phyloP scores from a whole-genome alignment of 2,113 vertebrate species.

The Xenopus laevis region DNA sequence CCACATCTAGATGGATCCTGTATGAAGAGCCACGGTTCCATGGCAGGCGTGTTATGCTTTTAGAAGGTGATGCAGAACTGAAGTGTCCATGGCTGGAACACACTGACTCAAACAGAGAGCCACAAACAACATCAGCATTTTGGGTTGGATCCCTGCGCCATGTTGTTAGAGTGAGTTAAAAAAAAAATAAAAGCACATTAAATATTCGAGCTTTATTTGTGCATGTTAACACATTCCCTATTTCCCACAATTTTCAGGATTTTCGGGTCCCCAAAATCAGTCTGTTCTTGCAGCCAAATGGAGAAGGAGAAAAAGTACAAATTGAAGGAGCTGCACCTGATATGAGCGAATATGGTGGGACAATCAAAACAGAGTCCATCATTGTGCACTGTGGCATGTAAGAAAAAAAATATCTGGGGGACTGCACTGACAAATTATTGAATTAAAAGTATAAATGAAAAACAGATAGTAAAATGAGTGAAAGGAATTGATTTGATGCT shows the following conservation, averaged over 20 bases:
- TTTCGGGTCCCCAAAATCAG: constrained; percentile 81
- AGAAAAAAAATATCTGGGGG: constrained; percentile 51
- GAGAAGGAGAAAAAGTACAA: constrained; percentile 72
- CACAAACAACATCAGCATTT: constrained; percentile 28
- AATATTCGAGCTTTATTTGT: background rate
- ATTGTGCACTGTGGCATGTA: constrained; percentile 87
- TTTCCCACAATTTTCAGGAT: constrained; percentile 62
- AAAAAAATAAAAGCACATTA: background rate
- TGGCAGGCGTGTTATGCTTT: constrained; percentile 81
- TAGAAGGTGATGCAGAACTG: constrained; percentile 83
- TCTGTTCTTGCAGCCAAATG: constrained; percentile 80
- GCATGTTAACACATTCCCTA: background rate
- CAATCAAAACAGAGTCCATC: constrained; percentile 79
- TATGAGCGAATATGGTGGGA: constrained; percentile 64
- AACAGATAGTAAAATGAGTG: too few relatives aligned
- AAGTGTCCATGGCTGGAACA: constrained; percentile 53
- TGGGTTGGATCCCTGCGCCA: constrained; percentile 81
- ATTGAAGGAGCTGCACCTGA: constrained; percentile 79
- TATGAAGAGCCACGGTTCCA: constrained; percentile 84
- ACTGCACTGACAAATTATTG: background rate
- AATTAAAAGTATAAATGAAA: background rate
- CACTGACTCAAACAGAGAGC: constrained; percentile 14
- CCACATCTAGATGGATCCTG: constrained; percentile 82
- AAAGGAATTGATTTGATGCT: too few relatives aligned
- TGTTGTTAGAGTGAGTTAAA: constrained; percentile 74